These are phyloP conservation scores for Potamilus streckersoni DNA, from an alignment of 1,140 invertebrate genomes.

Conservation along the genomic window DNA sequence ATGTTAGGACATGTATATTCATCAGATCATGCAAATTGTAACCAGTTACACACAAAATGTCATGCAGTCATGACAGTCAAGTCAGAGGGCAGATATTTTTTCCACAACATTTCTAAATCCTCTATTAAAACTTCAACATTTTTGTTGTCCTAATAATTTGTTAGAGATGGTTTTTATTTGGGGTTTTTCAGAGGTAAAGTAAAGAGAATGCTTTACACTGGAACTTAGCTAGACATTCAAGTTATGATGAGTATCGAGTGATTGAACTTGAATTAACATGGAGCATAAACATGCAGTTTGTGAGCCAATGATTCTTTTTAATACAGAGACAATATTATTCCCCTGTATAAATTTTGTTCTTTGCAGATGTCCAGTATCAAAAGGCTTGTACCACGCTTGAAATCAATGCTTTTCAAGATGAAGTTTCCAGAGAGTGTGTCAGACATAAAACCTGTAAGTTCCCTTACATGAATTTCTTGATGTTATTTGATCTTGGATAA, in stretches of 20 bases:
- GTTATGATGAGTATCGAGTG: background rate
- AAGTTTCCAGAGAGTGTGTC: conserved; percentile 84
- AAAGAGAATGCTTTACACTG: background rate
- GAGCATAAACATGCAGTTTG: background rate
- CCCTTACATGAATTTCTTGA: no score
- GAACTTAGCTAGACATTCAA: background rate
- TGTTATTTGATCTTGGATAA: no score
- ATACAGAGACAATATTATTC: background rate
- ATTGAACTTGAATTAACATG: background rate
- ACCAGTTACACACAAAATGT: no score
- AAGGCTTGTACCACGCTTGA: conserved; percentile 85
- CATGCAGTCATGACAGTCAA: no score
- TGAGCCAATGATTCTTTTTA: background rate
- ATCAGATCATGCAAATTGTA: no score
- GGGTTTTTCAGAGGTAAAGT: background rate
- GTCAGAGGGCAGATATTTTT: no score
- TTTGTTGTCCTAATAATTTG: no score
- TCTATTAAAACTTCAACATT: no score
- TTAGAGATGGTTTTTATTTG: no score
- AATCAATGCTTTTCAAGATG: conserved; percentile 91
- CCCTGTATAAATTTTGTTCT: background rate
- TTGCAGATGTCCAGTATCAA: conserved; percentile 83
- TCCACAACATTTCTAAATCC: no score
- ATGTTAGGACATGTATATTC: no score
- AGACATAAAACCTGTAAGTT: conserved; percentile 90